Evolutionary conservation across 2,888 invertebrate species (phyloP).

Genomic region (Tuberolachnus salignus): DNA sequence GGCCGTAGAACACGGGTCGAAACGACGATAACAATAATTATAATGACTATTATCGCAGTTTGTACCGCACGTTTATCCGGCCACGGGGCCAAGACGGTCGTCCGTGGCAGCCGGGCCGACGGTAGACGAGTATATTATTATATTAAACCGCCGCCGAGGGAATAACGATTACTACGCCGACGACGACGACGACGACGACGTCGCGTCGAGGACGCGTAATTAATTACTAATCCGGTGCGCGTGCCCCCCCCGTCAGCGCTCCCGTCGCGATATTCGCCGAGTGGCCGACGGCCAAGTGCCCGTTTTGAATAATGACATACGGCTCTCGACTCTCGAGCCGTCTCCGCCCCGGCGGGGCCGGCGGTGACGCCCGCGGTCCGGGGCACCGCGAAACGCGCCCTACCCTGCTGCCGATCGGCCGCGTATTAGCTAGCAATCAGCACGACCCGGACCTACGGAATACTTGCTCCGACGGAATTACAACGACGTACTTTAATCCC

Average conservation of each 20-base stretch:
- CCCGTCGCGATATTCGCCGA: constrained; percentile 16
- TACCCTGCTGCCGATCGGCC: background rate
- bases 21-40: no score
- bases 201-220: background rate
- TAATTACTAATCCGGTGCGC: constrained; percentile 1
- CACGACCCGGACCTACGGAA: no score
- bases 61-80: background rate
- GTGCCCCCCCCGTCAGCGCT: background rate
- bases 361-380: background rate
- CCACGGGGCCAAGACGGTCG: no score
- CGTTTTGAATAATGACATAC: constrained; percentile 44
- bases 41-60: no score
- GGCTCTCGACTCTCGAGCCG: background rate
- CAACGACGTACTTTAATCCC: no score
- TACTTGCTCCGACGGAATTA: no score
- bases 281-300: background rate
- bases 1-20: no score
- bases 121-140: background rate
- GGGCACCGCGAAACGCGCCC: background rate
- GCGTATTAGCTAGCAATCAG: no score
- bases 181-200: background rate
- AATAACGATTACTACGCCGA: background rate
- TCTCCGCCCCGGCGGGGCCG: background rate
- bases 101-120: background rate
- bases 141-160: background rate